Conservation (phyloP, 2,888 invertebrate species). For the Ormyrus rosae region DNA sequence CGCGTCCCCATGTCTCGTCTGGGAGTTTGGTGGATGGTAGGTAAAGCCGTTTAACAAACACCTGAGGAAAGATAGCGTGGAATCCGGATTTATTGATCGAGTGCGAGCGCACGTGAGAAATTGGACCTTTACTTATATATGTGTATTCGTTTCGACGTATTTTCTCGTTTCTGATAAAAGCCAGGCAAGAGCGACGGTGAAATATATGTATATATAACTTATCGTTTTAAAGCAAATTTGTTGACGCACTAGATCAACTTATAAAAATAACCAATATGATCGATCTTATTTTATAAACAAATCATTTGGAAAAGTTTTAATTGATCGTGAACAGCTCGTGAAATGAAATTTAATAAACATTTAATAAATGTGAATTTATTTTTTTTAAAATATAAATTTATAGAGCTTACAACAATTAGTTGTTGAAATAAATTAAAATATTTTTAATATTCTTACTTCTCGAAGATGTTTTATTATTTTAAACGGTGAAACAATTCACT, state of each 20-base stretch:
- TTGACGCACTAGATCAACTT: conserved; percentile 5
- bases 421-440: too few relatives aligned
- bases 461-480: too few relatives aligned
- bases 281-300: too few relatives aligned
- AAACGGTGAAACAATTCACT: too few relatives aligned
- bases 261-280: conserved; percentile 10
- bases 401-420: too few relatives aligned
- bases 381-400: too few relatives aligned
- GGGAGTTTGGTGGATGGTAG: background rate
- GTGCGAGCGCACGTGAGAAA: conserved; percentile 26
- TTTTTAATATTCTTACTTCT: too few relatives aligned
- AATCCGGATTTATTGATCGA: conserved; percentile 48
- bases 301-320: too few relatives aligned
- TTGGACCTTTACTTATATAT: background rate
- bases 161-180: conserved; percentile 28
- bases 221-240: conserved; percentile 3
- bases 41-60: conserved; percentile 42
- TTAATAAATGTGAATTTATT: too few relatives aligned
- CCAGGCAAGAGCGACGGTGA: background rate
- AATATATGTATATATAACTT: background rate
- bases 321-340: too few relatives aligned
- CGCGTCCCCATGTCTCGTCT: conserved; percentile 10
- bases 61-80: conserved; percentile 30
- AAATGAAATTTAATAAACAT: too few relatives aligned
- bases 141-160: conserved; percentile 5